Evolutionary conservation across 2,888 invertebrate species (phyloP), one percentile per base, ranked within the genome.

Genomic region (Steromphala cineraria): DNA sequence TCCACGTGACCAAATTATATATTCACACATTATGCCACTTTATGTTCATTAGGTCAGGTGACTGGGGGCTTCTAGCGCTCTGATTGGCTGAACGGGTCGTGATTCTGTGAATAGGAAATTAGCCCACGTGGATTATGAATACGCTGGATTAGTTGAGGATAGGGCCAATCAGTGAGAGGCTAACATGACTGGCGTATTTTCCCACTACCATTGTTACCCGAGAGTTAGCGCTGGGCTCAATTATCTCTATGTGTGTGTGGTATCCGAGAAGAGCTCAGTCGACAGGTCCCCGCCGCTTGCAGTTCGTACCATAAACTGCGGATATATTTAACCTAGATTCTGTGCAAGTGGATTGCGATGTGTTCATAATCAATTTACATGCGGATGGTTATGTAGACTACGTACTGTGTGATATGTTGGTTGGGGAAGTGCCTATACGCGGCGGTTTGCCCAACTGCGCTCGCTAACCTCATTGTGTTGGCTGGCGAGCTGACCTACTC

Each of bases 101-200:
- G 53, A 67, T 75, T 82, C 78, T 83, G 89, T 86, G 83, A 88
- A 89, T 89, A 88, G 75, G 79, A 85, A 87, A 88, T 86, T 83
- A 89, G 85, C 87, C 89, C 91, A 92, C 92, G 91, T 92, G 90
- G 89, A 88, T 88, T 87, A 67, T 19, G 52, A 52, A 53, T 31
- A 53, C 62, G n/a, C n/a, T 75, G 75, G 24, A 40, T 79, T 80
- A 24, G 40, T 90, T 87, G 89, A 87, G 87, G 88, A 90, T 90
- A 87, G 88, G 90, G 90, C 91, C 92, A 92, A 92, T 92, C 92
- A 90, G 87, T 88, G 89, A 86, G 86, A 87, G 86, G 89, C 88
- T 89, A 86, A 89, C 86, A 88, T 87, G 89, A 89, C 86, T 88
- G 90, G 89, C 90, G 88, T 90, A 89, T 90, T 89, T 90, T 89